Base-by-base conservation (phyloP, 2,888 invertebrate species). In the Archaeoteleia sp. region DNA sequence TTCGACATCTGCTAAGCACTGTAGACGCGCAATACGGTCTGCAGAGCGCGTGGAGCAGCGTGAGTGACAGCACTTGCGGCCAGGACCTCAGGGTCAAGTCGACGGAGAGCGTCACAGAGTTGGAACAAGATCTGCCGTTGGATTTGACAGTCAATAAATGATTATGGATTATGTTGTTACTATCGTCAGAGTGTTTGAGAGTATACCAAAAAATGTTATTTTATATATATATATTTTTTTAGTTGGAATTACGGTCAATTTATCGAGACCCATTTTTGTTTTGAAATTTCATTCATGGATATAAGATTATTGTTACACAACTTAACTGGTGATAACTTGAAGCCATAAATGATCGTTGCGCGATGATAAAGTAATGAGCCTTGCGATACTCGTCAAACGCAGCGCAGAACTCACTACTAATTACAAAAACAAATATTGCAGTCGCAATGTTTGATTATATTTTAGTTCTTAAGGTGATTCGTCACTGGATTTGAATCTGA, bases 121-220 rank as follows among this genome's bases (percentile, higher is more conserved):
- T 84, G 79, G 86, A 86, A 58, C 86, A 87, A 70, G 86, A 86
- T 66, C 72, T 85, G 46, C 87, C 86, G 4, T 73, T 87, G 43
- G 86, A 86, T 63, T 76, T 87, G 74, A 87, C 81, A 61, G 79
- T 84, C 76, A 86, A 84, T 58, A 86, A 86, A 63, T 85, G 76
- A 81, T 67, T 39, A 5, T 20, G 20, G 20, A 30, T 30, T 2
- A 10, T 2, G 10, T 10, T 39, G 14, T 14, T 15, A 35, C 8
- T 14, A 13, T 39, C 20, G 23, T 17, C 23, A 20, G 37, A 15
- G 15, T 37, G 13, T 20, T 9, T 39, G 23, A 20, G 25, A 12
- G 12, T 23, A 42, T 42, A 25, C 40, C 40, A 42, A 42, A 42
- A 42, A 42, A n/a, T n/a, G 20, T 20, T 20, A 20, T 25, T n/a